Evolutionary conservation across 2,113 vertebrate genomes (phyloP), one percentile per base, ranked within the genome.

Genomic region (Heterotis niloticus): DNA sequence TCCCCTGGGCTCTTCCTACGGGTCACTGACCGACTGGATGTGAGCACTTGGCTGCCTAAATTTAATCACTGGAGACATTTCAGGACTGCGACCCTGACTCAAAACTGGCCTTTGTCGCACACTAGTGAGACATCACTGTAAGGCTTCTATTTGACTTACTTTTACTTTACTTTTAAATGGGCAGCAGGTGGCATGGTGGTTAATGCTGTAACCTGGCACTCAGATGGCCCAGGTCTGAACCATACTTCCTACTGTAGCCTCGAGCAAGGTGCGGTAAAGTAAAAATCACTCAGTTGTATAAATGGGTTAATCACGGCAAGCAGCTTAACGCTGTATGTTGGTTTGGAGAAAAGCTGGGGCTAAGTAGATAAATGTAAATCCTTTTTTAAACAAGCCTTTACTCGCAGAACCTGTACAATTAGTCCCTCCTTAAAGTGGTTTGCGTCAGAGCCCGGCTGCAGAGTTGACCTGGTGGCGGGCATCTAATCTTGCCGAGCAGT

Each of bases 401-500:
- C n/a, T n/a, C n/a, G n/a, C 34, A 44, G 34, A 44, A 44, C 34
- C 34, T 44, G 34, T 44, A 51, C 13, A 74, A 74, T 74, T 74
- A 59, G 44, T 17, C 69, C n/a, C 13, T 59, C 24, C 54, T 28
- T n/a, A 28, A 1, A 56, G 12, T 12, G 71, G 71, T 59, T 12
- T 57, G 28, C 18, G 57, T 74, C 51, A 59, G 52, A 74, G 20
- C 12, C 51, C 51, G 23, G 57, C 26, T 54, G 57, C 54, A 1
- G n/a, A 0, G 71, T 56, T 23, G 51, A 51, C 29, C 9, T 0
- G 10, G 34, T 65, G 0, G 23, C n/a, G 54, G 54, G 51, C 24
- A 24, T 24, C 71, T 74, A 57, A 74, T 74, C 71, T 75, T 60
- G 62, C 34, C 62, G 28, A 20, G n/a, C 26, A 62, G 74, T 62